Base-by-base conservation (phyloP, 2,797 vertebrate genomes). In the Etheostoma perlongum region DNA sequence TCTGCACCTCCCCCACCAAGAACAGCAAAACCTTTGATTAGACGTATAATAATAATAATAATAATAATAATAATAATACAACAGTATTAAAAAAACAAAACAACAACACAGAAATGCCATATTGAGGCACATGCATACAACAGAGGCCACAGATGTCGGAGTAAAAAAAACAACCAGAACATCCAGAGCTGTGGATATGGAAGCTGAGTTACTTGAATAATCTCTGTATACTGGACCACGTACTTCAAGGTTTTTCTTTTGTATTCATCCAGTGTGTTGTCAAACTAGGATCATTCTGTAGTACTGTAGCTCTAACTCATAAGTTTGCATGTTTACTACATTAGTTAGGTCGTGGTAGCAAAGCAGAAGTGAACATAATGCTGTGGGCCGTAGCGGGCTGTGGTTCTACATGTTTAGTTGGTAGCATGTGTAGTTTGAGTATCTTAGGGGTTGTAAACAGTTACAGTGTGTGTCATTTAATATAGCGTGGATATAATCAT, bases 1-100 rank as follows among this genome's bases (percentile, higher is more conserved):
- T 89, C 87, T 81, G 62, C 88, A 81, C 92, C 86, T 87, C 92
- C 91, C 83, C 92, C 77, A 27, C 81, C 47, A 23, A 81, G 77
- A 78, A 88, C 74, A 69, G 72, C 74, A 82, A 57, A 47, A 72
- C 21, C 40, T 55, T 49, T 48, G n/a, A 59, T 23, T 5, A 59
- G 23, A 53, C 5, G 1, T 27, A 33, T 48, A 23, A 23, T 23
- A 23, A 44, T 16, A 25, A 25, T 25, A 25, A 25, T 2, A 25
- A 25, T 25, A 25, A 25, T 30, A 30, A 30, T 5, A 30, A 30
- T 40, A 36, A 36, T 9, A 36, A 9, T 36, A 36, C 3, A 23
- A 59, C 54, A 67, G 16, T 15, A 25, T 59, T 44, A 7, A 19
- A 61, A 61, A 13, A 23, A 46, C 27, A 48, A 36, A 48, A 36